These are phyloP conservation scores for Takifugu rubripes DNA, from an alignment of 2,797 vertebrate genomes.

Conservation along the genomic window DNA sequence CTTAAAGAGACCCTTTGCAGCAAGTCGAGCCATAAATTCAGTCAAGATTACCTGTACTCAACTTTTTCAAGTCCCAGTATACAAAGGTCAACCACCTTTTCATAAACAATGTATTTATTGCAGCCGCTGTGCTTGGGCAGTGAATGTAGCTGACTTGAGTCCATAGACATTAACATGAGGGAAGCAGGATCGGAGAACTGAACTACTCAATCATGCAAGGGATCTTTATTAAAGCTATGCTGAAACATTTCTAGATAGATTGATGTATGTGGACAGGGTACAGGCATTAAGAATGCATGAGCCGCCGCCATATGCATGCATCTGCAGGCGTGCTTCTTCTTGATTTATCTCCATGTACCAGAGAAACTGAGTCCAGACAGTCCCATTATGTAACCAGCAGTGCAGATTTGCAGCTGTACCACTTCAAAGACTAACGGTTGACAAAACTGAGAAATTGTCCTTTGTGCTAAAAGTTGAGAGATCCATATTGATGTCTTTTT, in stretches of 20 bases:
- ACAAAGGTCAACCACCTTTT: conserved; percentile 46
- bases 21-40: conserved; percentile 49
- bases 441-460: conserved; percentile 66
- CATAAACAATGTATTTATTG: conserved; percentile 73
- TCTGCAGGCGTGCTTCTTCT: conserved; percentile 38
- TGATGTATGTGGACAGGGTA: conserved; percentile 15
- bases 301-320: conserved; percentile 41
- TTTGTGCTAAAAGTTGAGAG: conserved; percentile 58
- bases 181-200: conserved; percentile 66
- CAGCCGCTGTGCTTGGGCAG: conserved; percentile 62
- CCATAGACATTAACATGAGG: conserved; percentile 63
- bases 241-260: conserved; percentile 16
- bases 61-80: conserved; percentile 32
- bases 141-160: conserved; percentile 74
- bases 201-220: conserved; percentile 64
- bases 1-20: conserved; percentile 46
- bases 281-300: conserved; percentile 34
- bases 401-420: conserved; percentile 46
- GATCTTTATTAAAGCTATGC: conserved; percentile 30
- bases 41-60: conserved; percentile 42
- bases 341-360: conserved; percentile 53
- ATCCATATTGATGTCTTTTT: conserved; percentile 54
- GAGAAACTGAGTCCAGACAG: conserved; percentile 55
- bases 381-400: conserved; percentile 21
- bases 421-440: conserved; percentile 45